Conservation (phyloP, 2,113 vertebrate genomes). For the Lipotes vexillifer region DNA sequence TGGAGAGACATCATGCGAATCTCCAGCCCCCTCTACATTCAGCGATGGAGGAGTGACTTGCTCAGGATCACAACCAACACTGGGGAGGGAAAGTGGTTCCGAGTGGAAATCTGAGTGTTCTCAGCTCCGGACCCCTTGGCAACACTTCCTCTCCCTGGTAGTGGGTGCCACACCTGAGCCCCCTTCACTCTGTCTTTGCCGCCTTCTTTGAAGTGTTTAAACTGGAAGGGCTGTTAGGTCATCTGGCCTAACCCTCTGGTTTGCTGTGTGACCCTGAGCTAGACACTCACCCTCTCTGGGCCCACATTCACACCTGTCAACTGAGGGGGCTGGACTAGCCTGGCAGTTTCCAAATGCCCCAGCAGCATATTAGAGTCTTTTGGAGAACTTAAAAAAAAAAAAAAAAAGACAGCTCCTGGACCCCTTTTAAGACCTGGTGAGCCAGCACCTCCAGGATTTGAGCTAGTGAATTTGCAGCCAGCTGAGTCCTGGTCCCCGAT, state of each 20-base stretch:
- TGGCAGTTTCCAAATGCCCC: not conserved
- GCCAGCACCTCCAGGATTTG: not conserved
- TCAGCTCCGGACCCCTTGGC: not conserved
- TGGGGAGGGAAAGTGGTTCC: not conserved
- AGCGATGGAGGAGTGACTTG: not conserved
- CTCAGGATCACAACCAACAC: not conserved
- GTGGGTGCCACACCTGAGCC: not conserved
- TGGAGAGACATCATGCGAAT: not conserved
- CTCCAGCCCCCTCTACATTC: not conserved
- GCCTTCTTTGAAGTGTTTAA: not conserved
- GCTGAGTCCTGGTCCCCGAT: not conserved
- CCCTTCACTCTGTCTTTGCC: not conserved
- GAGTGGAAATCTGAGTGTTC: too few species aligned
- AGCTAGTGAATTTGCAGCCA: not conserved
- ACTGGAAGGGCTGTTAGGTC: not conserved
- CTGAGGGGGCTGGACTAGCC: not conserved
- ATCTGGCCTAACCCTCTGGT: not conserved
- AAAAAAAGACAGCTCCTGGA: not conserved
- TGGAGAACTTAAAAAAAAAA: not conserved
- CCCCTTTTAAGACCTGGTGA: not conserved
- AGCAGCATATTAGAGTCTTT: not conserved
- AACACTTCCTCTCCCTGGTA: not conserved
- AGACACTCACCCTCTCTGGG: not conserved
- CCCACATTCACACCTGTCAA: not conserved
- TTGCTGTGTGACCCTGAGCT: not conserved